Evolutionary conservation across 2,797 vertebrate species (phyloP).

Genomic region (Sebastes paucispinis): DNA sequence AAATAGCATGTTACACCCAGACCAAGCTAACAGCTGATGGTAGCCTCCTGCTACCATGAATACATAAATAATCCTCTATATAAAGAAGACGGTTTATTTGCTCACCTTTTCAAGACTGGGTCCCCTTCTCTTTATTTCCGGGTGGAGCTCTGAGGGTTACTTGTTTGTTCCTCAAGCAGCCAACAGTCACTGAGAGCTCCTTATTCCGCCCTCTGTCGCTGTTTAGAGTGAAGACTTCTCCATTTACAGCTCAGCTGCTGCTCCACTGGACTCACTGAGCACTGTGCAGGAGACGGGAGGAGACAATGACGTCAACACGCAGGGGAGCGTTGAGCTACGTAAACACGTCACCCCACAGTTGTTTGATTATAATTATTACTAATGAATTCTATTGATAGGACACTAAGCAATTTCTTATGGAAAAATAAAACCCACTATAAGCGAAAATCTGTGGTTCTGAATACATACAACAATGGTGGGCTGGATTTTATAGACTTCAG

Average conservation of each 20-base stretch:
- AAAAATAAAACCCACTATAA: too few relatives aligned
- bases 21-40: conserved; percentile 19
- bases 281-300: neutral
- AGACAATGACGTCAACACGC: conserved; percentile 26
- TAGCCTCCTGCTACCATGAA: neutral
- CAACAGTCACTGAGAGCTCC: neutral
- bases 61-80: too few relatives aligned
- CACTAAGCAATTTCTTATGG: too few relatives aligned
- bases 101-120: conserved; percentile 41
- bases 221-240: conserved; percentile 13
- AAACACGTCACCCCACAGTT: too few relatives aligned
- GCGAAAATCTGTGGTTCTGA: too few relatives aligned
- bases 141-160: neutral
- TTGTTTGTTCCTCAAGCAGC: conserved; percentile 14
- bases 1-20: neutral
- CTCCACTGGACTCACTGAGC: neutral
- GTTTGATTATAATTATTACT: neutral
- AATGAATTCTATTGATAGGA: neutral
- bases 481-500: too few relatives aligned
- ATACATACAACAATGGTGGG: too few relatives aligned
- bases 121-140: conserved; percentile 25
- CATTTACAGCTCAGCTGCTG: conserved; percentile 14
- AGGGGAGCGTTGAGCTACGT: neutral
- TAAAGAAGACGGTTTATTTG: neutral
- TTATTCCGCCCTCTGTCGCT: conserved; percentile 54